Conservation (phyloP, 2,888 invertebrate genomes). For the Auanema sp. region DNA sequence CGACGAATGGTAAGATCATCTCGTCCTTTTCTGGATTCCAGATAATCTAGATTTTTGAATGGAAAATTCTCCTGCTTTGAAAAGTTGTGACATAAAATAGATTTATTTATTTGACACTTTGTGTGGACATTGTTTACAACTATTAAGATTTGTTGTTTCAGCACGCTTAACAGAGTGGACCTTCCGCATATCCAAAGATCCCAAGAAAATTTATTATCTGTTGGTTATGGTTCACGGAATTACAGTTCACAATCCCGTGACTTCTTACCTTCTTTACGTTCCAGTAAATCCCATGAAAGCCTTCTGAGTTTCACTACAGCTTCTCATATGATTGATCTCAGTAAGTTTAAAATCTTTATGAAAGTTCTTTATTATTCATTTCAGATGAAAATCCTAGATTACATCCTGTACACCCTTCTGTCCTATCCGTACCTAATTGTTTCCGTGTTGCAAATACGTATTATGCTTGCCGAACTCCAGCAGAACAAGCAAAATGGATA, state of each 20-base stretch:
- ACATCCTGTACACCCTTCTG: conserved; percentile 61
- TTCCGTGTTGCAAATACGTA: conserved; percentile 61
- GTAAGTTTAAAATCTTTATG: conserved; percentile 31
- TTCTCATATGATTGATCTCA: conserved; percentile 60
- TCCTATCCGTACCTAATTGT: conserved; percentile 59
- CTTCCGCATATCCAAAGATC: conserved; percentile 19
- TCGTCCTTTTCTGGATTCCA: no score
- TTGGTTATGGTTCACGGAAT: conserved; percentile 24
- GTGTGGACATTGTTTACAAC: background rate
- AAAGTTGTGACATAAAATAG: no score
- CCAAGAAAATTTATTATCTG: conserved; percentile 17
- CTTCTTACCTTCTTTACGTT: conserved; percentile 24
- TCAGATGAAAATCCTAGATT: conserved; percentile 21
- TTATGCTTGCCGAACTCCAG: conserved; percentile 59
- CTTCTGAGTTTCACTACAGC: conserved; percentile 55
- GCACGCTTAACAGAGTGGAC: conserved; percentile 39
- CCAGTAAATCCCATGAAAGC: conserved; percentile 60
- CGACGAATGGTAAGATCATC: conserved; percentile 12
- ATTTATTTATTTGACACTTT: background rate
- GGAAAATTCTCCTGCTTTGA: no score
- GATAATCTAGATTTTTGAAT: no score
- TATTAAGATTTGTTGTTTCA: conserved; percentile 20
- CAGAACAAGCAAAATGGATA: conserved; percentile 62
- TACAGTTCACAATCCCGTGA: conserved; percentile 13
- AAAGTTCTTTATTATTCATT: background rate